phyloP scores from a whole-genome alignment of 2,113 vertebrate species.

The Pollachius pollachius region DNA sequence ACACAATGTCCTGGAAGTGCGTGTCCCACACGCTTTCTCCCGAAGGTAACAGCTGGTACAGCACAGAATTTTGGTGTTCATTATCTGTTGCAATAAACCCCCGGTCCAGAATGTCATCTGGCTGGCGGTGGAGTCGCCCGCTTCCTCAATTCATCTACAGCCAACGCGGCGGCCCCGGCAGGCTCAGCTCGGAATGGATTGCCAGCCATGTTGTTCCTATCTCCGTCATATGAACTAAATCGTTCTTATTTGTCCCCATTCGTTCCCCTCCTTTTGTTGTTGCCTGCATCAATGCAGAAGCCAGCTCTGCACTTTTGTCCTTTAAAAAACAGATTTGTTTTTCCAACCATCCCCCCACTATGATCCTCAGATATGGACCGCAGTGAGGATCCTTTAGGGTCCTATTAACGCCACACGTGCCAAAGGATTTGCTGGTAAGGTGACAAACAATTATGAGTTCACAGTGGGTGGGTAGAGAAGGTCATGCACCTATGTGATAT shows the following conservation, averaged over 20 bases:
- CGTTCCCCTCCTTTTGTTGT: neutral
- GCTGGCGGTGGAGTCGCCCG: neutral
- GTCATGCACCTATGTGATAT: too few relatives aligned
- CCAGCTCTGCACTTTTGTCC: neutral
- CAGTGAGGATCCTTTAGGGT: too few relatives aligned
- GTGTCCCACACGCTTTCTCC: neutral
- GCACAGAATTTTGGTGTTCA: conserved; percentile 4
- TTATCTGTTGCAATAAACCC: neutral
- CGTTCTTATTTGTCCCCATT: conserved; percentile 11
- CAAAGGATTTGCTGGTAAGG: too few relatives aligned
- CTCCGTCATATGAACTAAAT: conserved; percentile 8
- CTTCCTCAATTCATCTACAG: neutral
- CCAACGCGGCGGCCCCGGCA: neutral
- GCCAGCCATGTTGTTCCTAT: conserved; percentile 7
- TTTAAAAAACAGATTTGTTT: neutral
- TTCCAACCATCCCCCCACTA: conserved; percentile 8
- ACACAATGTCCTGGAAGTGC: neutral
- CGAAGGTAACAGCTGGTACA: conserved; percentile 13
- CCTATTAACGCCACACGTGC: too few relatives aligned
- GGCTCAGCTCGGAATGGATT: conserved; percentile 8
- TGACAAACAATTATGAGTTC: too few relatives aligned
- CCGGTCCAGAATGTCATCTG: conserved; percentile 8
- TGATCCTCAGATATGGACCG: too few relatives aligned
- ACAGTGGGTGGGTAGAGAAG: too few relatives aligned
- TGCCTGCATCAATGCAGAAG: neutral